Conservation (phyloP, 2,797 vertebrate species). For the Anomalospiza imberbis region DNA sequence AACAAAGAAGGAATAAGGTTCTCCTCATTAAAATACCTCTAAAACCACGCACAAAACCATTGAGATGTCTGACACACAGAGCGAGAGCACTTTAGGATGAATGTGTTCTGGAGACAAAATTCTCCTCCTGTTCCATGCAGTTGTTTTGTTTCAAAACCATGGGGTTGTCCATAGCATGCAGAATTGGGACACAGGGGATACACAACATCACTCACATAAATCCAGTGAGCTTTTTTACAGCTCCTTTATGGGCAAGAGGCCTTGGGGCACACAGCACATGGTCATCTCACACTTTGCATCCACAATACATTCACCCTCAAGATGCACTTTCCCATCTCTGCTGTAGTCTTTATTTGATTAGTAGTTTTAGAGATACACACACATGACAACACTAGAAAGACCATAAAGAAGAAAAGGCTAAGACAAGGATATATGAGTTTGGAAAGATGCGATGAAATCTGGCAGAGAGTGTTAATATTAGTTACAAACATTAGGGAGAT, state of each 20-base stretch:
- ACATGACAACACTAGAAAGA: background rate
- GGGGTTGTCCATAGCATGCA: background rate
- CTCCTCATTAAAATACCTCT: conserved; percentile 14
- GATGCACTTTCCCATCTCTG: background rate
- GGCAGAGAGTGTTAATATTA: background rate
- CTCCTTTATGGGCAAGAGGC: background rate
- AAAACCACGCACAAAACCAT: background rate
- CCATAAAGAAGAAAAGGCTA: conserved; percentile 43
- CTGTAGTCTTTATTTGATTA: background rate
- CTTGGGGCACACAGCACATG: background rate
- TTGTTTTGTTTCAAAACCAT: background rate
- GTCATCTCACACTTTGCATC: background rate
- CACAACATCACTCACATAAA: background rate
- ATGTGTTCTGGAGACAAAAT: conserved; percentile 28
- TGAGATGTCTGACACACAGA: background rate
- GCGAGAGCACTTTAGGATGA: conserved; percentile 1
- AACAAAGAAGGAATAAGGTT: background rate
- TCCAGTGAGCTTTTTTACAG: background rate
- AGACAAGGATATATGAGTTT: background rate
- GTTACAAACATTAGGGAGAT: background rate
- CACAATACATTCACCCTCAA: conserved; percentile 51
- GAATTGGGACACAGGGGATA: background rate
- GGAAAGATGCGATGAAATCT: background rate
- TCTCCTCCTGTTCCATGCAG: background rate
- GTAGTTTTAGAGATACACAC: conserved; percentile 54